Evolutionary conservation across 2,888 invertebrate genomes (phyloP), one percentile per base, ranked within the genome.

Genomic region (Ormia ochracea): DNA sequence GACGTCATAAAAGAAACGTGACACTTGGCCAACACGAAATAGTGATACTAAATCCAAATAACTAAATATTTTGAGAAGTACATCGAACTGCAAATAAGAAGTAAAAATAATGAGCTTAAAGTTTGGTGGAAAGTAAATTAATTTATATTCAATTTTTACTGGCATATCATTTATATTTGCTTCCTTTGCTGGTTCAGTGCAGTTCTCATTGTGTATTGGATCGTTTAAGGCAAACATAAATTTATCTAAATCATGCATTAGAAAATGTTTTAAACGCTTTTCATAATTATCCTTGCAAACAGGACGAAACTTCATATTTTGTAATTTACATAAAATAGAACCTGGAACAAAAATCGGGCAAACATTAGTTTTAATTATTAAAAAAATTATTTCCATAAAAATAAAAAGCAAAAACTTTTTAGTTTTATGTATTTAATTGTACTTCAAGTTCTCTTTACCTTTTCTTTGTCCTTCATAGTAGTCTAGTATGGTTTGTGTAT

Each of bases 1-100:
- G 75, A 94, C 93, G 82, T 92, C 91, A 87, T 93, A 92, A 89
- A 94, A 96, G 84, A 93, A 93, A 83, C 91, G 92, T 86, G 94
- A 95, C 1, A 96, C 93, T 88, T 93, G 93, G 3, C 95, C 94
- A 85, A 96, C 93, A 28, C 93, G 91, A 87, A 94, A 94, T 10
- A 97, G 89, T 0, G 96, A 95, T 83, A 92, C 92, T 74, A 96
- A 91, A 87, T 97, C 96, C 84, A 97, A 91, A 87, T 94, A 95
- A 84, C 93, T 93, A 87, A 96, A 92, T 83, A 97, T 94, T 82
- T 94, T 92, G 56, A 96, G 90, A 65, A 96, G 92, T 3, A 96
- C 93, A 91, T 97, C 97, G 87, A 94, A 94, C 96, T 96, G 90
- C 17, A 93, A 92, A 28, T 10, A 41, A 41, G 10, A 26, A 43